Evolutionary conservation across 2,797 vertebrate species (phyloP).

Genomic region (Emydoidea blandingii): DNA sequence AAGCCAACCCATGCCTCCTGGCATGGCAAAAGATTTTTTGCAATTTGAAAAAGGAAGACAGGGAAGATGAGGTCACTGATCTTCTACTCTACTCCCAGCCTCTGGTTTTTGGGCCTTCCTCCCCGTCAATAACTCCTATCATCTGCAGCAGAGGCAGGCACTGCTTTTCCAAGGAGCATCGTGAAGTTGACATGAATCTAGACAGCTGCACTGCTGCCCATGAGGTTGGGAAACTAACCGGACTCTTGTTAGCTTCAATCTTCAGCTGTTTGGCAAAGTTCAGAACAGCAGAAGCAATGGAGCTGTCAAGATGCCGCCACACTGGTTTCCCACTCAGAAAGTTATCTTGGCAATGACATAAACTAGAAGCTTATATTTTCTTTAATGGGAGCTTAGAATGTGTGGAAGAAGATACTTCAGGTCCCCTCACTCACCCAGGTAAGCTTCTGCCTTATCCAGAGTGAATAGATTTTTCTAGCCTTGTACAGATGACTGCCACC

Average conservation of each 20-base stretch:
- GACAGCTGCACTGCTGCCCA: background rate
- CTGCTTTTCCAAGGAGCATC: background rate
- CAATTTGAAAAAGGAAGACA: background rate
- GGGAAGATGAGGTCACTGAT: background rate
- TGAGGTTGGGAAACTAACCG: background rate
- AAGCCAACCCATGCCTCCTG: background rate
- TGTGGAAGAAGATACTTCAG: constrained; percentile 13
- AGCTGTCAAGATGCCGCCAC: background rate
- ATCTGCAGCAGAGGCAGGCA: too few relatives aligned
- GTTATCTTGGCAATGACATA: background rate
- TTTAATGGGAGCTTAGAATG: background rate
- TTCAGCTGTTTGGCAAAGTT: background rate
- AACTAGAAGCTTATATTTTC: background rate
- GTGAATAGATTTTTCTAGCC: background rate
- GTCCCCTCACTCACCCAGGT: constrained; percentile 1
- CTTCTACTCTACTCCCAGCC: background rate
- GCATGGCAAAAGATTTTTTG: too few relatives aligned
- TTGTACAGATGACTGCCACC: background rate
- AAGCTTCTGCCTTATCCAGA: constrained; percentile 8
- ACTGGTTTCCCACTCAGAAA: constrained; percentile 16
- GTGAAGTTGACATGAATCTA: background rate
- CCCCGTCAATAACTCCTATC: background rate
- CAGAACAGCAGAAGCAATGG: background rate
- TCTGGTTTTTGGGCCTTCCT: background rate
- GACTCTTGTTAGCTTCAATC: constrained; percentile 5